These are phyloP conservation scores for Phoenoteleia sp. DNA, from an alignment of 2,888 invertebrate species.

Conservation along the genomic window DNA sequence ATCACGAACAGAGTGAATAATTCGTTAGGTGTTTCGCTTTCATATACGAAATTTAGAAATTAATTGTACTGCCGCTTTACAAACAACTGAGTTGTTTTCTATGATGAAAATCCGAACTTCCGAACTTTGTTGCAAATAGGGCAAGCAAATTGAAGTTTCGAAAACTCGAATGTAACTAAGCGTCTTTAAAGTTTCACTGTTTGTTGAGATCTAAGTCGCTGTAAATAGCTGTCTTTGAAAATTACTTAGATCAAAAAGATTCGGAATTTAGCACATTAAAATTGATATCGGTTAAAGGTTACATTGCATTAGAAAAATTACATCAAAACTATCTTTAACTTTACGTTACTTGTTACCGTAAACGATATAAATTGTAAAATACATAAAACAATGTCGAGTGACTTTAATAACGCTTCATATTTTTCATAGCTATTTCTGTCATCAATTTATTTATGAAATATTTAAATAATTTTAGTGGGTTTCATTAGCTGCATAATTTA, in stretches of 20 bases:
- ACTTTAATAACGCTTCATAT: no score
- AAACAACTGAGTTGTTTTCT: slow-evolving; percentile 57
- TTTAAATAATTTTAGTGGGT: no score
- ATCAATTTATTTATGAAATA: no score
- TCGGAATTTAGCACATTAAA: slow-evolving; percentile 34
- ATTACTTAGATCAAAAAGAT: slow-evolving; percentile 52
- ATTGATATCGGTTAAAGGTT: slow-evolving; percentile 1
- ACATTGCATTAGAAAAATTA: not conserved
- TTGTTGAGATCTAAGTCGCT: slow-evolving; percentile 53
- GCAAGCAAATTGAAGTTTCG: slow-evolving; percentile 57
- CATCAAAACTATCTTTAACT: no score
- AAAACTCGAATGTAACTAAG: slow-evolving; percentile 64
- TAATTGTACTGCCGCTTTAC: slow-evolving; percentile 57
- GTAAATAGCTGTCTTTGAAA: slow-evolving; percentile 59
- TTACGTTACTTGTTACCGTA: no score
- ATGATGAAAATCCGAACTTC: slow-evolving; percentile 61
- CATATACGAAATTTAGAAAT: slow-evolving; percentile 36
- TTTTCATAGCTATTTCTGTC: no score
- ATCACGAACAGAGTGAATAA: not conserved
- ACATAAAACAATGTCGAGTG: no score
- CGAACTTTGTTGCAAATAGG: slow-evolving; percentile 63
- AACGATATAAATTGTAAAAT: no score
- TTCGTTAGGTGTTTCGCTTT: slow-evolving; percentile 1
- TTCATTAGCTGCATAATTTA: no score
- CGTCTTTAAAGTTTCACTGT: slow-evolving; percentile 61